Base-by-base conservation (phyloP, 2,797 vertebrate species). In the Crax fasciolata region DNA sequence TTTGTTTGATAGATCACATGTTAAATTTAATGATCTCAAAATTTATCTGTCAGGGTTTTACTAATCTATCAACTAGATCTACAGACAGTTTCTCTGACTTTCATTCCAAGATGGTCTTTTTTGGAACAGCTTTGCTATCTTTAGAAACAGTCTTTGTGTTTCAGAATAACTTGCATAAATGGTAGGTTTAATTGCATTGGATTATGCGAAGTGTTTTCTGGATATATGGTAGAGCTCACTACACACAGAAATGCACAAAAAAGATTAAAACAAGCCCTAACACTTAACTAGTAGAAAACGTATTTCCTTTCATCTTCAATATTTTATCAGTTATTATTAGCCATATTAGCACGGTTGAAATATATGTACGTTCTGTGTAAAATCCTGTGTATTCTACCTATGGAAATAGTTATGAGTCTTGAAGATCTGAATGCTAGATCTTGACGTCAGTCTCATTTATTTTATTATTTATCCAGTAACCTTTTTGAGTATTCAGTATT, bases 161-260 rank as follows among this genome's bases (percentile, higher is more conserved):
- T 71, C 84, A 92, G 74, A 82, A 54, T 84, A 83, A 71, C 41
- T 93, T 93, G 59, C 49, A 71, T 90, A 90, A 87, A 74, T 59
- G 57, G 66, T 70, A 79, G 44, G 17, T 77, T 90, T 82, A 90
- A 87, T 94, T 95, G 44, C 57, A 68, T 21, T 76, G 57, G 57
- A 93, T 93, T 93, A 79, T 79, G 84, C 61, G 90, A 44, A 84
- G 15, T 54, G 21, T 57, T 92, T 96, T 86, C 74, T 73, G 57
- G 21, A 73, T 94, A 59, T 70, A 19, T 32, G 20, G 28, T 30
- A 84, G 35, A 82, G 19, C 46, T 90, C 52, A 17, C 35, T 95
- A 43, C 63, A 68, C 24, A 49, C 30, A 85, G 32, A 94, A 87
- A 13, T 49, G 4, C 44, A 41, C 41, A 80, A 49, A 82, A 89